Evolutionary conservation across 2,888 invertebrate species (phyloP), one percentile per base, ranked within the genome.

Genomic region (Zhuqinia jingwanae): DNA sequence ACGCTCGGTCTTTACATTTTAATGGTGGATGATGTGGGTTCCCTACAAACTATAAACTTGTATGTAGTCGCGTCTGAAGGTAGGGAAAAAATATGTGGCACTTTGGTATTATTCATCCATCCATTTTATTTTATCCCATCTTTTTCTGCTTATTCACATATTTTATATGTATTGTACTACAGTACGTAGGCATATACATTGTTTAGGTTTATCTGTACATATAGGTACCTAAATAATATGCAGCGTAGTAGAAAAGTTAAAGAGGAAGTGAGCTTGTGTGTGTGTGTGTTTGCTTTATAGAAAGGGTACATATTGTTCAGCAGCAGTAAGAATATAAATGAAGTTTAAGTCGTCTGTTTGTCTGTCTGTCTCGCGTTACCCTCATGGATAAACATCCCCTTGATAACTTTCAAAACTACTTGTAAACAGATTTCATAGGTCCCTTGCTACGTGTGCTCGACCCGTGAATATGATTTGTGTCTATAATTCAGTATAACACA

Each of bases 181-280:
- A 36, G 36, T 50, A 30, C 8, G 65, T n/a, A 30, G 22, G 30
- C 30, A 8, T 22, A 6, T 13, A 65, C 22, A 13, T n/a, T 8
- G 5, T 25, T 25, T 17, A 65, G 15, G 65, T n/a, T 65, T 17
- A 65, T 25, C 8, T n/a, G 10, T 15, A 11, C n/a, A 1, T n/a
- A n/a, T n/a, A n/a, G n/a, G 10, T n/a, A 65, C 27, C 17, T n/a
- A n/a, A 2, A 60, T 65, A 36, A 36, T 65, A 36, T 65, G 6
- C 25, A 36, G 36, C 8, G 36, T 36, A 36, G 36, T 36, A 42
- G 65, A 25, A 36, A 45, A 47, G 70, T 70, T 70, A 70, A 70
- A 63, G 25, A 63, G 63, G 63, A 63, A 63, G 63, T 63, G 63
- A 63, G 25, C 63, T 63, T 63, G 30, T 13, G 30, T 63, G n/a